Evolutionary conservation across 1,140 invertebrate genomes (phyloP).

Genomic region (Zaprionus africanus): DNA sequence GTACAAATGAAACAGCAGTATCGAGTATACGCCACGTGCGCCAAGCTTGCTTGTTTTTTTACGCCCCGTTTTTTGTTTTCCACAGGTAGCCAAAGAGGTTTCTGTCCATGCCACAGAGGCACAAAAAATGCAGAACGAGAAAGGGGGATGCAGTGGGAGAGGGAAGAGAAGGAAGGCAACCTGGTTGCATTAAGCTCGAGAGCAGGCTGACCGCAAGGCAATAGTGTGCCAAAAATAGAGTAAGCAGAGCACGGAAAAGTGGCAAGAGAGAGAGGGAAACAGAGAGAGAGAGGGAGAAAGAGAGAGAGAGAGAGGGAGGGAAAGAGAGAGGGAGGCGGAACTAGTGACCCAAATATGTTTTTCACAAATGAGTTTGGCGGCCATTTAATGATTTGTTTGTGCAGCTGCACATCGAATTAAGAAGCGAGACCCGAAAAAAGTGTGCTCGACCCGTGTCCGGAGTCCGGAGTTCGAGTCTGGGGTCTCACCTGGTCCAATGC

Average conservation of each 20-base stretch:
- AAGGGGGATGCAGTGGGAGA: neutral
- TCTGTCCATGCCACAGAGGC: neutral
- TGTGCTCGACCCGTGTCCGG: neutral
- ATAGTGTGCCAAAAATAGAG: neutral
- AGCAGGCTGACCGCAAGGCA: neutral
- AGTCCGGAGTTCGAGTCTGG: neutral
- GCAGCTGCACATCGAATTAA: conserved; percentile 69
- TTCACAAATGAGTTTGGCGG: conserved; percentile 70
- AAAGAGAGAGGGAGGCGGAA: neutral
- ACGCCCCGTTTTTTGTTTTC: neutral
- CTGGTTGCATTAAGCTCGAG: neutral
- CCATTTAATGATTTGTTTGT: conserved; percentile 78
- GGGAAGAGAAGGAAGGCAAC: neutral
- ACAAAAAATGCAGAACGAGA: neutral
- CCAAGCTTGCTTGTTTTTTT: neutral
- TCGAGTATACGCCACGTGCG: neutral
- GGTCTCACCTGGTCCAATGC: conserved; percentile 56
- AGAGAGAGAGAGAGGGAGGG: no score
- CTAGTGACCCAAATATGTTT: conserved; percentile 69
- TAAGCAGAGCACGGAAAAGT: no score
- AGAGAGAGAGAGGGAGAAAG: neutral
- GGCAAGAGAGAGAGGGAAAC: no score
- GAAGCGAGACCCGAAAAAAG: conserved; percentile 22
- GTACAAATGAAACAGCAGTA: neutral
- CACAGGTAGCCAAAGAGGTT: neutral